A percentile compares a stretch with the other conserved stretches of the same genome.
Conservation (phyloP, 1,140 invertebrate species). For the Caenorhabditis tropicalis region DNA sequence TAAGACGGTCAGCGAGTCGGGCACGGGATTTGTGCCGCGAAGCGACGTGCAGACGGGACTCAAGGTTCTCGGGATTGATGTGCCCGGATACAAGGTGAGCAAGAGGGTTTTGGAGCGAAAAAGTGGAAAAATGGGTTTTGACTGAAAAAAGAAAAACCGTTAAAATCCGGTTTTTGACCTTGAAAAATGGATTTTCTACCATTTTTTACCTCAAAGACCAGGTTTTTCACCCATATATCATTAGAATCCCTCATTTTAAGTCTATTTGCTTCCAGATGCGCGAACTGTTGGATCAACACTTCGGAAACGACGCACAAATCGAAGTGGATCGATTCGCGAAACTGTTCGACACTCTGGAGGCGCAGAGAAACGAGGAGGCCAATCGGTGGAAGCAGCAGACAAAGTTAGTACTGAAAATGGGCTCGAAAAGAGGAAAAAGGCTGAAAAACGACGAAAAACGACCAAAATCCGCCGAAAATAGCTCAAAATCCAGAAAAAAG, state of each 20-base stretch:
- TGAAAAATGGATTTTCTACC: too few relatives aligned
- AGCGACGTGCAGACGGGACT: conserved; percentile 64
- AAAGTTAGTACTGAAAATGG: conserved; percentile 73
- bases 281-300: conserved; percentile 59
- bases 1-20: conserved; percentile 53
- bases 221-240: too few relatives aligned
- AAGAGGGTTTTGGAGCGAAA: neutral
- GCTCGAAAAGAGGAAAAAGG: neutral
- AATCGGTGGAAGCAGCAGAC: conserved; percentile 91
- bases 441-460: too few relatives aligned
- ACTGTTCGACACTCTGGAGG: conserved; percentile 85
- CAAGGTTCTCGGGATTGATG: conserved; percentile 66
- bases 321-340: conserved; percentile 61
- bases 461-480: too few relatives aligned
- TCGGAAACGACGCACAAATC: conserved; percentile 58
- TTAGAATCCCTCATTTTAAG: neutral
- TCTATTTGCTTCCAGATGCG: conserved; percentile 59
- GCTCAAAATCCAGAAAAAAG: too few relatives aligned
- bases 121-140: neutral
- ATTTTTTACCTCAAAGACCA: too few relatives aligned
- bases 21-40: conserved; percentile 57
- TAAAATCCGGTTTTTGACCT: too few relatives aligned
- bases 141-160: too few relatives aligned
- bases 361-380: conserved; percentile 87
- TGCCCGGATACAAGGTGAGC: conserved; percentile 68